Conservation (phyloP, 1,140 invertebrate species). For the Monomorium pharaonis region DNA sequence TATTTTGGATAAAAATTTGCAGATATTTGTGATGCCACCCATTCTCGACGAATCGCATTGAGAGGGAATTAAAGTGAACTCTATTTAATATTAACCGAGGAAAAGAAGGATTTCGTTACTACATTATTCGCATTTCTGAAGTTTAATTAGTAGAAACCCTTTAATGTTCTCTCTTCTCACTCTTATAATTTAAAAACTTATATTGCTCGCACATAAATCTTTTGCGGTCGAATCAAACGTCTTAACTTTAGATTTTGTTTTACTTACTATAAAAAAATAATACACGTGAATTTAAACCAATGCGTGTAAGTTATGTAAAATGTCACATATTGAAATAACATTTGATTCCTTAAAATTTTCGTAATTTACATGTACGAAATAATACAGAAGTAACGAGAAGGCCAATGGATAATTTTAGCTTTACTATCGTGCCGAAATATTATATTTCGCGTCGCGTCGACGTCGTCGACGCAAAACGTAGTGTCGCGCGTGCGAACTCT, state of each 20-base stretch:
- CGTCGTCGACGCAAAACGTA: not conserved
- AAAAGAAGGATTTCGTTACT: slow-evolving; percentile 4
- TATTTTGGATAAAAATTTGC: slow-evolving; percentile 44
- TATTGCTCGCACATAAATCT: not conserved
- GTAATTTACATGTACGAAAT: not conserved
- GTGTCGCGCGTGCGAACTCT: slow-evolving; percentile 31
- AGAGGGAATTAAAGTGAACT: not conserved
- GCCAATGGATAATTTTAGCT: not conserved
- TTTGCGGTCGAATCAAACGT: not conserved
- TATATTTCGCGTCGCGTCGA: slow-evolving; percentile 30
- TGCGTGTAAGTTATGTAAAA: not conserved
- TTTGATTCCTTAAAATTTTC: not conserved
- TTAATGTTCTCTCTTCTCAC: not conserved
- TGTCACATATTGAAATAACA: not conserved
- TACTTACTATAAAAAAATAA: not conserved
- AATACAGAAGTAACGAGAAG: not conserved
- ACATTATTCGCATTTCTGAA: slow-evolving; percentile 5
- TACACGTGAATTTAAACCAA: not conserved
- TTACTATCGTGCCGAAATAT: slow-evolving; percentile 17
- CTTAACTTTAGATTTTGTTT: not conserved
- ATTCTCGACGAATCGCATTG: not conserved
- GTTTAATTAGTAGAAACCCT: slow-evolving; percentile 22
- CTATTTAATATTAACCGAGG: slow-evolving; percentile 25
- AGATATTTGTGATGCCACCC: slow-evolving; percentile 16
- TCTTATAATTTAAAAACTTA: slow-evolving; percentile 17